phyloP scores from a whole-genome alignment of 2,888 invertebrate genomes.

The Sphinx pinastri region DNA sequence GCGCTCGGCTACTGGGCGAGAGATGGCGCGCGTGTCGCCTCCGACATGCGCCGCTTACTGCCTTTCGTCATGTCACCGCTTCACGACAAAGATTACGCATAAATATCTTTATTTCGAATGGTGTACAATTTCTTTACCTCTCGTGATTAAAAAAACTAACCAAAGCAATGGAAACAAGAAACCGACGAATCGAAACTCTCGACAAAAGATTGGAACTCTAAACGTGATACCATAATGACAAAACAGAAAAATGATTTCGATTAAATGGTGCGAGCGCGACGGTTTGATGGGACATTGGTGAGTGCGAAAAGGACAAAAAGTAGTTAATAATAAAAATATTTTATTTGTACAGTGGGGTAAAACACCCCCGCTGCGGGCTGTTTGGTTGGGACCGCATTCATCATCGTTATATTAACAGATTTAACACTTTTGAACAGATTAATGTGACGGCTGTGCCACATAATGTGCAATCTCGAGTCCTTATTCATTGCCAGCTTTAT shows the following conservation, averaged over 20 bases:
- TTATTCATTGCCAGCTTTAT: conserved; percentile 35
- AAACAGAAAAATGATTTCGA: conserved; percentile 84
- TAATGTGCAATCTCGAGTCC: conserved; percentile 27
- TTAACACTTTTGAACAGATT: conserved; percentile 84
- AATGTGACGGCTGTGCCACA: conserved; percentile 53
- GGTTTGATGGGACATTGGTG: conserved; percentile 51
- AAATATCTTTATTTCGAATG: conserved; percentile 25
- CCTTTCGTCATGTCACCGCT: background rate
- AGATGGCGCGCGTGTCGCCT: conserved; percentile 18
- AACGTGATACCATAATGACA: conserved; percentile 83
- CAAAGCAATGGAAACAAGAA: conserved; percentile 80
- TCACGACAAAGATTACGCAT: conserved; percentile 22
- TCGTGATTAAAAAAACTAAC: conserved; percentile 64
- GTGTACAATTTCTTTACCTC: conserved; percentile 67
- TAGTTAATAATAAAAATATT: conserved; percentile 83
- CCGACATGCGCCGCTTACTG: background rate
- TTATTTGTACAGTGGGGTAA: conserved; percentile 83
- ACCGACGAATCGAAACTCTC: conserved; percentile 73
- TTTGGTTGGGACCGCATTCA: conserved; percentile 80
- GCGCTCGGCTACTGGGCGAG: conserved; percentile 43
- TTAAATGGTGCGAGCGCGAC: conserved; percentile 74
- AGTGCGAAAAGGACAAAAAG: conserved; percentile 67
- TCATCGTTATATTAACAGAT: conserved; percentile 84
- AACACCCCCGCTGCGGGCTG: conserved; percentile 83
- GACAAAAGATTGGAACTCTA: conserved; percentile 81